Percentiles rank a stretch among this genome's conserved stretches.
Evolutionary conservation across 1,140 invertebrate genomes (phyloP).

Genomic region (Drosophila lacteicornis): DNA sequence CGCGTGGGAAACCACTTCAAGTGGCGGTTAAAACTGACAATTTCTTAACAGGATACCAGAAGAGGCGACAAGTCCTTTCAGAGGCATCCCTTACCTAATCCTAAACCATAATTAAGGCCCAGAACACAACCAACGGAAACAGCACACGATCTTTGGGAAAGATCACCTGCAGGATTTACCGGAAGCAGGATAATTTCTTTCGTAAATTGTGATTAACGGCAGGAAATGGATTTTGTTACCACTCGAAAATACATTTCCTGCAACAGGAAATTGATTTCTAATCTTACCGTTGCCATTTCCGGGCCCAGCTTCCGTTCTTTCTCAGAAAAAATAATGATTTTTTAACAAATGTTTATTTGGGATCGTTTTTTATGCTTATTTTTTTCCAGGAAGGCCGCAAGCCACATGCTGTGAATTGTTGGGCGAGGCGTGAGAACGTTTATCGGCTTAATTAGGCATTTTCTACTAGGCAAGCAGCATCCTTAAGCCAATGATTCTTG

Average conservation of each 20-base stretch:
- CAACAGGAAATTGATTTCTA: slow-evolving; percentile 33
- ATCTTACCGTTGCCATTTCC: slow-evolving; percentile 35
- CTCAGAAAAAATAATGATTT: slow-evolving; percentile 8
- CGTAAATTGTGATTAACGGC: slow-evolving; percentile 6
- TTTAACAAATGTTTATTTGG: slow-evolving; percentile 24
- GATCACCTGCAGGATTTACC: slow-evolving; percentile 16
- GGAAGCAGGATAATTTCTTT: slow-evolving; percentile 14
- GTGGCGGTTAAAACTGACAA: slow-evolving; percentile 32
- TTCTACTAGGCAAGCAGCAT: slow-evolving; percentile 56
- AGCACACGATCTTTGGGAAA: neutral
- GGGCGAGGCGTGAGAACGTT: slow-evolving; percentile 44
- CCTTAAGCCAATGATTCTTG: slow-evolving; percentile 5
- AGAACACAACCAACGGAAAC: neutral
- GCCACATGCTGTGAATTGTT: slow-evolving; percentile 40
- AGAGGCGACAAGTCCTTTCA: neutral
- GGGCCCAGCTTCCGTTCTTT: slow-evolving; percentile 36
- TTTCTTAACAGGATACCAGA: slow-evolving; percentile 45
- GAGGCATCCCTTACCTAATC: neutral
- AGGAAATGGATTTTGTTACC: slow-evolving; percentile 44
- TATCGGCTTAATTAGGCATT: slow-evolving; percentile 42
- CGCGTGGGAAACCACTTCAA: slow-evolving; percentile 50
- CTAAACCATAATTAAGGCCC: neutral
- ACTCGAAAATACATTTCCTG: slow-evolving; percentile 11
- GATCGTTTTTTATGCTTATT: slow-evolving; percentile 18
- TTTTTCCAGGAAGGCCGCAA: slow-evolving; percentile 31